phyloP scores from a whole-genome alignment of 2,797 vertebrate genomes.

The Amniataba percoides region DNA sequence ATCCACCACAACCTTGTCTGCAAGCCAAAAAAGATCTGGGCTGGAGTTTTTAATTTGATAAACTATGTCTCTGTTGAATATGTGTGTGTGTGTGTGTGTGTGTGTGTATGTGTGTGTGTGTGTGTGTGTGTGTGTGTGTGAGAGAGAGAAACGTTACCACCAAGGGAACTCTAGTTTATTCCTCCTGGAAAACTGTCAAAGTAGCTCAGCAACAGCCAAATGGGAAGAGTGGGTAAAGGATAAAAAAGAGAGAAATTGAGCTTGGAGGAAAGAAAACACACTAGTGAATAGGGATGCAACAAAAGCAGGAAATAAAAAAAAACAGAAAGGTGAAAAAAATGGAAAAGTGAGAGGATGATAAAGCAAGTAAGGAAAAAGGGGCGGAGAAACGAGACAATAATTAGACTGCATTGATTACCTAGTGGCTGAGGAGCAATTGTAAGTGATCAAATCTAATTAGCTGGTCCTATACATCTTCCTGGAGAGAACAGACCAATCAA shows the following conservation, averaged over 20 bases:
- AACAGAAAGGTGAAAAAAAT: background rate
- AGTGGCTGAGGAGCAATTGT: slow-evolving; percentile 76
- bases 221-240: slow-evolving; percentile 31
- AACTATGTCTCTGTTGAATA: slow-evolving; percentile 30
- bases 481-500: slow-evolving; percentile 79
- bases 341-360: slow-evolving; percentile 36
- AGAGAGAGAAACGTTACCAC: slow-evolving; percentile 27
- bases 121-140: too few species aligned
- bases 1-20: slow-evolving; percentile 33
- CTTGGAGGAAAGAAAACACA: slow-evolving; percentile 13
- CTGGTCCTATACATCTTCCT: slow-evolving; percentile 76
- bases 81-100: slow-evolving; percentile 25
- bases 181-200: slow-evolving; percentile 60
- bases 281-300: background rate
- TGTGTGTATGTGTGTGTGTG: slow-evolving; percentile 29
- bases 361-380: slow-evolving; percentile 50
- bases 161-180: slow-evolving; percentile 40
- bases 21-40: slow-evolving; percentile 23
- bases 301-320: slow-evolving; percentile 17
- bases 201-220: slow-evolving; percentile 43
- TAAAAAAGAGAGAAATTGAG: slow-evolving; percentile 39
- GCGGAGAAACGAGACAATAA: slow-evolving; percentile 68
- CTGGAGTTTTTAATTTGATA: slow-evolving; percentile 40
- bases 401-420: slow-evolving; percentile 78
- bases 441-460: slow-evolving; percentile 86